Evolutionary conservation across 2,888 invertebrate species (phyloP).

Genomic region (Coelopa pilipes): DNA sequence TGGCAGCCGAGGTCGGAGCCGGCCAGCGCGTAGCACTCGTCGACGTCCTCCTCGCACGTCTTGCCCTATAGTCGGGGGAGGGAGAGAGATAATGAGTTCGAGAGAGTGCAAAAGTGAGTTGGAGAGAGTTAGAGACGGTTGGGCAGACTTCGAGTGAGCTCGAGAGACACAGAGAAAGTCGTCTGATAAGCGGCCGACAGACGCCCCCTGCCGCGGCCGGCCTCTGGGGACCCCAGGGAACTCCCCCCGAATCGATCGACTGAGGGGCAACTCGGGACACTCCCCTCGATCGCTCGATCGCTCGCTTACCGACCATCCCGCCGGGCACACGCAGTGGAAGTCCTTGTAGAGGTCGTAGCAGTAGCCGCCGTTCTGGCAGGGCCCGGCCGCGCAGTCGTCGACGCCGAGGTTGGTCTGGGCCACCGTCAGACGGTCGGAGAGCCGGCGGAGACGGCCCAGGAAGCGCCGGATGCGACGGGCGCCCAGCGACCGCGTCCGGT

Average conservation of each 20-base stretch:
- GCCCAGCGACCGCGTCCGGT: constrained; percentile 44
- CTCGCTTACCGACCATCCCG: constrained; percentile 72
- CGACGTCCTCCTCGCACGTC: constrained; percentile 83
- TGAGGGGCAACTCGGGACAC: background rate
- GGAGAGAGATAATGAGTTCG: background rate
- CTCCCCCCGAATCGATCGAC: no score
- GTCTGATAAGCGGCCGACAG: background rate
- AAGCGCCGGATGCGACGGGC: constrained; percentile 44
- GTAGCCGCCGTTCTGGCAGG: constrained; percentile 85
- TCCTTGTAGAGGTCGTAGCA: constrained; percentile 79
- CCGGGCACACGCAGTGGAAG: constrained; percentile 80
- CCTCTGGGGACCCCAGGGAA: no score
- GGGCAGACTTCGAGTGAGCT: background rate
- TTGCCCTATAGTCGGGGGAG: constrained; percentile 70
- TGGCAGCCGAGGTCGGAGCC: constrained; percentile 92
- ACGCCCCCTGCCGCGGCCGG: background rate
- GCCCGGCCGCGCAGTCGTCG: constrained; percentile 63
- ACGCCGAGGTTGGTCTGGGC: constrained; percentile 44
- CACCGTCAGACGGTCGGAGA: constrained; percentile 39
- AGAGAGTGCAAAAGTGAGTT: no score
- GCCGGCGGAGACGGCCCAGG: constrained; percentile 47
- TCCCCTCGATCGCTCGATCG: background rate
- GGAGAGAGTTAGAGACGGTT: background rate
- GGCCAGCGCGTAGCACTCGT: constrained; percentile 83
- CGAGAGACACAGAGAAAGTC: background rate